phyloP scores from a whole-genome alignment of 2,113 vertebrate species.

The Eupsittula cactorum region DNA sequence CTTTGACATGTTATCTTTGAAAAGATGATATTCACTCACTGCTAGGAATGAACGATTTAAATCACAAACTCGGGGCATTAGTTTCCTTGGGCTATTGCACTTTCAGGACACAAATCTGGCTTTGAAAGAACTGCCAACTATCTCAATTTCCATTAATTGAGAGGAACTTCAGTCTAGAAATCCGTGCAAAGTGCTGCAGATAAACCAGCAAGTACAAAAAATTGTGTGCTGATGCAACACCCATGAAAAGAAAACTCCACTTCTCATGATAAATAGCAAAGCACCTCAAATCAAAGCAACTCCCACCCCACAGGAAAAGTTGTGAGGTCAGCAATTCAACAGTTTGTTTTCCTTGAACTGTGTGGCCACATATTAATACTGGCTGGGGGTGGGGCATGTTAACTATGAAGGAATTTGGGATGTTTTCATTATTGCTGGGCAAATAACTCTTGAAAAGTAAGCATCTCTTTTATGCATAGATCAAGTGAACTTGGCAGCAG shows the following conservation, averaged over 20 bases:
- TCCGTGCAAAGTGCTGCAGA: background rate
- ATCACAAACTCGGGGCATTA: background rate
- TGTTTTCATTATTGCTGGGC: conserved; percentile 71
- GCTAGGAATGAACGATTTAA: background rate
- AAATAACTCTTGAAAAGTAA: conserved; percentile 72
- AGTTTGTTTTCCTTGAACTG: conserved; percentile 26
- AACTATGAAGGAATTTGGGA: conserved; percentile 66
- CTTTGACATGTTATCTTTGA: background rate
- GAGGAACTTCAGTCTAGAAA: conserved; percentile 1
- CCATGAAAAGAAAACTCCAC: background rate
- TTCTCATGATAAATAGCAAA: background rate
- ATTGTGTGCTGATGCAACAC: background rate
- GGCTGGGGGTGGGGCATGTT: background rate
- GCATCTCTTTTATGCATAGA: conserved; percentile 76
- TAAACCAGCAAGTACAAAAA: background rate
- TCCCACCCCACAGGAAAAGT: background rate
- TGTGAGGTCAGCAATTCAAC: conserved; percentile 8
- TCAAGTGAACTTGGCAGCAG: conserved; percentile 76
- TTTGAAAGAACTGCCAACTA: background rate
- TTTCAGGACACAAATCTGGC: background rate
- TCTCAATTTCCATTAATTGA: conserved; percentile 4
- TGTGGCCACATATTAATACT: conserved; percentile 27
- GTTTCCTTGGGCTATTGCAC: background rate
- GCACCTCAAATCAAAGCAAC: background rate
- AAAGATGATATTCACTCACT: conserved; percentile 20